A percentile compares a stretch with the other conserved stretches of the same genome.
Conservation (phyloP, 2,888 invertebrate species). For the Lomographa bimaculata region DNA sequence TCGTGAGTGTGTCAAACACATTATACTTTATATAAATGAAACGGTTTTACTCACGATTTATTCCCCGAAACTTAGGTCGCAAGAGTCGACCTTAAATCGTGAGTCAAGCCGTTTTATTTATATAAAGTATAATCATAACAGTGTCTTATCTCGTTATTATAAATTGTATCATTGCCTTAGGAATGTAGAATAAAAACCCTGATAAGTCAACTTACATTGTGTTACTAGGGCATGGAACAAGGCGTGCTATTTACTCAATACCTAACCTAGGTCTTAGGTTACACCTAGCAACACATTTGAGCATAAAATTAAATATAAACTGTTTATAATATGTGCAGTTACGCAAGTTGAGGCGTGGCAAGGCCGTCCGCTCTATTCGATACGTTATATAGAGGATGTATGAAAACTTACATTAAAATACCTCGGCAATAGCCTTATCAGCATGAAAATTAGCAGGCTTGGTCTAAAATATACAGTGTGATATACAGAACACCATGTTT, state of each 20-base stretch:
- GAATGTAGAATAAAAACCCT: constrained; percentile 2
- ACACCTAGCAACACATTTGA: constrained; percentile 22
- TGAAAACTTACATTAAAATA: constrained; percentile 18
- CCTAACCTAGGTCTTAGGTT: constrained; percentile 11
- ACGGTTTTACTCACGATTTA: too few relatives aligned
- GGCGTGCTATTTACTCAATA: constrained; percentile 13
- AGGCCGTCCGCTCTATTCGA: constrained; percentile 40
- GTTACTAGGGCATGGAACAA: constrained; percentile 5
- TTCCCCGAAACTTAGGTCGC: too few relatives aligned
- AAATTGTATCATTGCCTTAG: too few relatives aligned
- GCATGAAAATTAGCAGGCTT: constrained; percentile 12
- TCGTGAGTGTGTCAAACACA: too few relatives aligned
- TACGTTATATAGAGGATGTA: constrained; percentile 8
- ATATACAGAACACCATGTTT: constrained; percentile 4
- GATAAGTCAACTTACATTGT: constrained; percentile 11
- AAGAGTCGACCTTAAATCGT: too few relatives aligned
- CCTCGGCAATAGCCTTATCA: constrained; percentile 12
- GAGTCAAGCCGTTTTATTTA: too few relatives aligned
- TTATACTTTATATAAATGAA: too few relatives aligned
- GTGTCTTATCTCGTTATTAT: too few relatives aligned
- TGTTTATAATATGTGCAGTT: constrained; percentile 30
- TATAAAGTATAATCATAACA: too few relatives aligned
- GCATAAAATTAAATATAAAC: constrained; percentile 23
- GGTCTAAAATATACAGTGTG: constrained; percentile 10
- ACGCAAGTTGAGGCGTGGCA: constrained; percentile 42